Percentiles rank a stretch among this genome's conserved stretches.
These are phyloP conservation scores for Upupa epops DNA, from an alignment of 2,113 vertebrate species.

Conservation along the genomic window DNA sequence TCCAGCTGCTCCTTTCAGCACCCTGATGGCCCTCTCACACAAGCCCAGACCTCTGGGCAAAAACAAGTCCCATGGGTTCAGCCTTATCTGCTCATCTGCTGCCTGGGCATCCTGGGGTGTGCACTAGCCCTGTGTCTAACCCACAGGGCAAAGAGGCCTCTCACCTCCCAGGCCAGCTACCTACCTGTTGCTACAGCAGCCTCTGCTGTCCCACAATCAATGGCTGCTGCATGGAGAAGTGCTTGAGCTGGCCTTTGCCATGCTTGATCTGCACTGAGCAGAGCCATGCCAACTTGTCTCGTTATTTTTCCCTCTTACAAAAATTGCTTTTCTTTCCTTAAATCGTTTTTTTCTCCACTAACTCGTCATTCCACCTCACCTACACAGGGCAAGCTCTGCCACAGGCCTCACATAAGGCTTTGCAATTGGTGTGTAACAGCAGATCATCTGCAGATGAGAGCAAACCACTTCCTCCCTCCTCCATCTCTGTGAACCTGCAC, in stretches of 20 bases:
- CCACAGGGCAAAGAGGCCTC: neutral
- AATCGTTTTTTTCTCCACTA: neutral
- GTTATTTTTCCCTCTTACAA: fast-evolving
- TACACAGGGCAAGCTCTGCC: neutral
- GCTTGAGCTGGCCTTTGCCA: neutral
- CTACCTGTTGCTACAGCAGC: fast-evolving
- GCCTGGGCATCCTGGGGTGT: fast-evolving
- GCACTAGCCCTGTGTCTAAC: neutral
- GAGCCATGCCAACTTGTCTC: fast-evolving
- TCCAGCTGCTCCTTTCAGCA: neutral
- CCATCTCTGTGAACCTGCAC: neutral
- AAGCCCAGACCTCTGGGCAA: neutral
- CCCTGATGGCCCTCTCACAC: fast-evolving
- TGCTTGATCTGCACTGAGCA: fast-evolving
- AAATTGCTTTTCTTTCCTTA: neutral
- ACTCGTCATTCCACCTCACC: neutral
- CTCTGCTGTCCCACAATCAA: neutral
- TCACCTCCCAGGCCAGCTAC: fast-evolving
- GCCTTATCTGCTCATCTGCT: neutral
- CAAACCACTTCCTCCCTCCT: slow-evolving; percentile 56
- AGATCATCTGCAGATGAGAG: neutral
- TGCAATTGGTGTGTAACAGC: neutral
- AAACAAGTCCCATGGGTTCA: neutral
- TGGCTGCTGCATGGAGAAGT: neutral
- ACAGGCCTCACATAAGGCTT: neutral